Evolutionary conservation across 2,113 vertebrate genomes (phyloP).

Genomic region (Tapirus terrestris): DNA sequence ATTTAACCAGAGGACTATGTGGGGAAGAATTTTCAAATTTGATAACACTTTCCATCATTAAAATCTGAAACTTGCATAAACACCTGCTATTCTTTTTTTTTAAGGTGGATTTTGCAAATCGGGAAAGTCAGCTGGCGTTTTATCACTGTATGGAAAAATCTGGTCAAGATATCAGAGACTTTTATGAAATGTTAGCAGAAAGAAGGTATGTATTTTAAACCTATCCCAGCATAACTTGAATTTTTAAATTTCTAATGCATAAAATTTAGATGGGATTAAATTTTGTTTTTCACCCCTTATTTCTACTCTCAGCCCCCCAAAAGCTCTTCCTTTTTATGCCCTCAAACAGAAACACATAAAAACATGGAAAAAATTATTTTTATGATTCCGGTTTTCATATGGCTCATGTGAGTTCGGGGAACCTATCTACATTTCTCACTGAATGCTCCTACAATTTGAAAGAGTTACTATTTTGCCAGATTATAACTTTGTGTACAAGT

Average conservation of each 20-base stretch:
- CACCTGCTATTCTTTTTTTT: not conserved
- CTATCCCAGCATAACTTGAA: not conserved
- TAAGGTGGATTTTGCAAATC: slow-evolving; percentile 99
- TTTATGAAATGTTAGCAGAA: slow-evolving; percentile 96
- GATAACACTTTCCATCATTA: not conserved
- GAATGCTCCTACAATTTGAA: not conserved
- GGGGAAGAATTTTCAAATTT: slow-evolving; percentile 28
- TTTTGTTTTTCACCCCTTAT: slow-evolving; percentile 30
- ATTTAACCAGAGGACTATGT: slow-evolving; percentile 4
- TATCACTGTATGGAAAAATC: slow-evolving; percentile 99
- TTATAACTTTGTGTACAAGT: not conserved
- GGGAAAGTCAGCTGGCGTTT: slow-evolving; percentile 98
- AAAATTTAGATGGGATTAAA: not conserved
- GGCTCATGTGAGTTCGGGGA: not conserved
- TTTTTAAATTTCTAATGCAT: slow-evolving; percentile 11
- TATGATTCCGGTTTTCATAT: slow-evolving; percentile 25
- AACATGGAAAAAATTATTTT: not conserved
- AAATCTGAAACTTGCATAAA: slow-evolving; percentile 45
- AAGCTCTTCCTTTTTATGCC: not conserved
- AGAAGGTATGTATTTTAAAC: slow-evolving; percentile 89
- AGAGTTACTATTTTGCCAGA: slow-evolving; percentile 5
- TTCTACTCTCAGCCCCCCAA: not conserved
- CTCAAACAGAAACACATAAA: not conserved
- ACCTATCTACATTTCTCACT: not conserved
- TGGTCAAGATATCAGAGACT: slow-evolving; percentile 98